Evolutionary conservation across 2,113 vertebrate genomes (phyloP).

Genomic region (Neopipo cinnamomea): DNA sequence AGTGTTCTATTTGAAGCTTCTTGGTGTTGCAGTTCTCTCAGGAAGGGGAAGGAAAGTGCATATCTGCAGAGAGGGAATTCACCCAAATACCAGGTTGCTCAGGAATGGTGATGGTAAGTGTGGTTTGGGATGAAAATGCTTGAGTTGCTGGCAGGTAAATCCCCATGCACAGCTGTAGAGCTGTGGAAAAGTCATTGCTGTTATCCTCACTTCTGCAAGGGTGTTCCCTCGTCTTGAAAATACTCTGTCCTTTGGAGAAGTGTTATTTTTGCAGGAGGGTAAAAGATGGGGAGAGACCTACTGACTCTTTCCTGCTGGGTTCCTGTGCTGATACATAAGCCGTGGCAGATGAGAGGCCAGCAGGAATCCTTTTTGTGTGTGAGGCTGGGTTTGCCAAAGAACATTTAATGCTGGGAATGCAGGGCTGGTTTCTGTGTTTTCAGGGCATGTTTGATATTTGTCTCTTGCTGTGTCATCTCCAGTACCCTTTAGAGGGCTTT

Average conservation of each 20-base stretch:
- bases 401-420: conserved; percentile 10
- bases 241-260: background rate
- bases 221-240: conserved; percentile 2
- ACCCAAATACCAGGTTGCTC: background rate
- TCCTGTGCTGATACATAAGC: conserved; percentile 6
- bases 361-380: conserved; percentile 40
- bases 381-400: background rate
- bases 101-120: conserved; percentile 14
- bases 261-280: background rate
- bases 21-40: background rate
- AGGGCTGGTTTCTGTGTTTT: conserved; percentile 2
- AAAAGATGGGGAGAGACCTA: conserved; percentile 8
- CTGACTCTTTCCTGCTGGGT: conserved; percentile 31
- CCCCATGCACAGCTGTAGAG: background rate
- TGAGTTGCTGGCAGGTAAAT: background rate
- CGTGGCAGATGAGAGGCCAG: conserved; percentile 65
- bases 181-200: background rate
- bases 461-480: conserved; percentile 6
- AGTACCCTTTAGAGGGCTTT: background rate
- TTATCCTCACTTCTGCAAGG: background rate
- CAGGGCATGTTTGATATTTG: conserved; percentile 24
- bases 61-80: background rate
- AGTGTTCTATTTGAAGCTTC: conserved; percentile 17
- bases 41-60: background rate
- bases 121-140: background rate